Evolutionary conservation across 2,113 vertebrate genomes (phyloP).

Genomic region (Calidris pugnax): DNA sequence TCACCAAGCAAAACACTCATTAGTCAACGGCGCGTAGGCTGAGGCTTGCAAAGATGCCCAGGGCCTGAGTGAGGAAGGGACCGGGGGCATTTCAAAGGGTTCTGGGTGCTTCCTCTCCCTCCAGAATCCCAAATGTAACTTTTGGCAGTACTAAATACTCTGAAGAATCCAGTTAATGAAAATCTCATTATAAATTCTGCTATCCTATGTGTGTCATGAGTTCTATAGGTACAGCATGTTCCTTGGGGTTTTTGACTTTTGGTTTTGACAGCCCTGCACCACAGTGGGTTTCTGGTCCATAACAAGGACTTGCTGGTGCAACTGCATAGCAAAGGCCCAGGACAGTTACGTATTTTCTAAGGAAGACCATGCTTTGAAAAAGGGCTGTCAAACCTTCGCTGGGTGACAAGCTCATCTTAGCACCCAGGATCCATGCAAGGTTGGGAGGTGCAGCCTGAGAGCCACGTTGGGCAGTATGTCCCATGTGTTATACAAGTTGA

Average conservation of each 20-base stretch:
- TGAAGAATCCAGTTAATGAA: background rate
- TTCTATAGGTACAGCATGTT: background rate
- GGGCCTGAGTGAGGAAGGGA: background rate
- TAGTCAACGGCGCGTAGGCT: background rate
- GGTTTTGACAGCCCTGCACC: background rate
- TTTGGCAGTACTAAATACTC: background rate
- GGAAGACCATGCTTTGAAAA: background rate
- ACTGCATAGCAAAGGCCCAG: background rate
- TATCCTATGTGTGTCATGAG: background rate
- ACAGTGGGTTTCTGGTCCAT: background rate
- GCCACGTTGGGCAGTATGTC: background rate
- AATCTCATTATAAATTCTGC: background rate
- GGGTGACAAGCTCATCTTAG: background rate
- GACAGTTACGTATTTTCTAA: background rate
- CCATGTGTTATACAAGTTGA: background rate
- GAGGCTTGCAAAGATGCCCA: background rate
- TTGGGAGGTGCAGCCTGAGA: background rate
- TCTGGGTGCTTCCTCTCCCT: background rate
- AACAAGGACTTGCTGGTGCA: background rate
- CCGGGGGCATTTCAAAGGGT: background rate
- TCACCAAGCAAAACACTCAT: slow-evolving; percentile 43
- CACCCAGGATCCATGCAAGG: background rate
- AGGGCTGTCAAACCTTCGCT: background rate
- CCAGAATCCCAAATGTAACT: background rate
- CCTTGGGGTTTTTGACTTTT: background rate